Evolutionary conservation across 2,797 vertebrate genomes (phyloP).

Genomic region (Crenuchus spilurus): DNA sequence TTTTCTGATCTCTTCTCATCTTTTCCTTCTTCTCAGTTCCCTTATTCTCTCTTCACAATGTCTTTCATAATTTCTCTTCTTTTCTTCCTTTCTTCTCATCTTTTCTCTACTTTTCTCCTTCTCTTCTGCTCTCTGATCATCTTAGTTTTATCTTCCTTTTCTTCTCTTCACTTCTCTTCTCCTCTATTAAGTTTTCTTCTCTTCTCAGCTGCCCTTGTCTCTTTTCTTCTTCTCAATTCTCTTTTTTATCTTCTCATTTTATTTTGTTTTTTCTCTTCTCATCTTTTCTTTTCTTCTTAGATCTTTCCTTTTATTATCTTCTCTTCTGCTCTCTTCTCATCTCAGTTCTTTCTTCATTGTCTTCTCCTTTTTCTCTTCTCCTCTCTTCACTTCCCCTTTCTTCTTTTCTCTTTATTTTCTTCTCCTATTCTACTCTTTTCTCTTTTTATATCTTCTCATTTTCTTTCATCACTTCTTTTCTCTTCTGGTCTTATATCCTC

Average conservation of each 20-base stretch:
- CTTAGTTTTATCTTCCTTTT: neutral
- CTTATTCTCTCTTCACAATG: neutral
- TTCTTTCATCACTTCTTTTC: neutral
- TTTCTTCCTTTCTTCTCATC: too few relatives aligned
- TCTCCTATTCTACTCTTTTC: neutral
- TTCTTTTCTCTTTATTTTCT: neutral
- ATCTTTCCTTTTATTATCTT: neutral
- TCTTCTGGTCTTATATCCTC: neutral
- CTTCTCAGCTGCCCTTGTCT: neutral
- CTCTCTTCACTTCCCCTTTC: neutral
- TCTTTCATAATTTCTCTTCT: neutral
- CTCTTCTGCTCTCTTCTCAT: too few relatives aligned
- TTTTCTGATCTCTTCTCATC: too few relatives aligned
- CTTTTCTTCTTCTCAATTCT: neutral
- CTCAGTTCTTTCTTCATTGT: neutral
- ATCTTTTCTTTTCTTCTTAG: neutral
- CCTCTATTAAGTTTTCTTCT: neutral
- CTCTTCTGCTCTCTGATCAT: neutral
- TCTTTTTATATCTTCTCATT: neutral
- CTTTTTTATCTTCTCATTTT: neutral
- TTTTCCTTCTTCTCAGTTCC: constrained; percentile 12
- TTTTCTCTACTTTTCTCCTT: neutral
- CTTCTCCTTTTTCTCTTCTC: constrained; percentile 11
- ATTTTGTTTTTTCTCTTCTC: neutral
- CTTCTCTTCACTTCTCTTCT: neutral